phyloP scores from a whole-genome alignment of 2,888 invertebrate species.

The Troglohyphantes excavatus region DNA sequence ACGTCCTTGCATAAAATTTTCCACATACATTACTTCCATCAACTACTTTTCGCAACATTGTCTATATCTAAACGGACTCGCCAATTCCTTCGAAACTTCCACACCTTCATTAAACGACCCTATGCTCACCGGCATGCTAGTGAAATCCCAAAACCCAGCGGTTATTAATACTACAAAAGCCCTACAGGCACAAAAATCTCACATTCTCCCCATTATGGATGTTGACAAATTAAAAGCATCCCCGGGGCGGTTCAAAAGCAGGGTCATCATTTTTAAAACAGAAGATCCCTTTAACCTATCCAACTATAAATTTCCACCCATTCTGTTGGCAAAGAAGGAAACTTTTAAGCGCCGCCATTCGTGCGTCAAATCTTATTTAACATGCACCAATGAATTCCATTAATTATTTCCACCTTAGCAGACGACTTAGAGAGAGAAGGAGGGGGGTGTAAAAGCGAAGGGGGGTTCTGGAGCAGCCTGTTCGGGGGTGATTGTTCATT shows the following conservation, averaged over 20 bases:
- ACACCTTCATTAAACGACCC: slow-evolving; percentile 5
- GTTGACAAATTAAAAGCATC: slow-evolving; percentile 66
- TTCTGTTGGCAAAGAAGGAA: slow-evolving; percentile 50
- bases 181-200: slow-evolving; percentile 1
- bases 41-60: no score
- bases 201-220: slow-evolving; percentile 36
- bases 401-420: slow-evolving; percentile 75
- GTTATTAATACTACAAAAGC: slow-evolving; percentile 29
- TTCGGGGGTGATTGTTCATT: slow-evolving; percentile 69
- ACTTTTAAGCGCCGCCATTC: slow-evolving; percentile 63
- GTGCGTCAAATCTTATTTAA: slow-evolving; percentile 72
- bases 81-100: slow-evolving; percentile 9
- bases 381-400: slow-evolving; percentile 75
- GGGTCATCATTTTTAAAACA: slow-evolving; percentile 67
- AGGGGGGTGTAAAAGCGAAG: not conserved
- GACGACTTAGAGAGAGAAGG: not conserved
- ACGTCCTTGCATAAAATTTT: no score
- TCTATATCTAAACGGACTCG: no score
- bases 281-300: slow-evolving; percentile 33
- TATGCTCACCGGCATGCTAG: not conserved
- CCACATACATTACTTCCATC: no score
- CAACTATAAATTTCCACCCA: slow-evolving; percentile 54
- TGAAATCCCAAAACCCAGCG: slow-evolving; percentile 12
- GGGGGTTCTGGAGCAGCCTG: slow-evolving; percentile 15
- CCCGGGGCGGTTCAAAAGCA: not conserved